These are phyloP conservation scores for Caenorhabditis sp. DNA, from an alignment of 2,888 invertebrate species.

Conservation along the genomic window DNA sequence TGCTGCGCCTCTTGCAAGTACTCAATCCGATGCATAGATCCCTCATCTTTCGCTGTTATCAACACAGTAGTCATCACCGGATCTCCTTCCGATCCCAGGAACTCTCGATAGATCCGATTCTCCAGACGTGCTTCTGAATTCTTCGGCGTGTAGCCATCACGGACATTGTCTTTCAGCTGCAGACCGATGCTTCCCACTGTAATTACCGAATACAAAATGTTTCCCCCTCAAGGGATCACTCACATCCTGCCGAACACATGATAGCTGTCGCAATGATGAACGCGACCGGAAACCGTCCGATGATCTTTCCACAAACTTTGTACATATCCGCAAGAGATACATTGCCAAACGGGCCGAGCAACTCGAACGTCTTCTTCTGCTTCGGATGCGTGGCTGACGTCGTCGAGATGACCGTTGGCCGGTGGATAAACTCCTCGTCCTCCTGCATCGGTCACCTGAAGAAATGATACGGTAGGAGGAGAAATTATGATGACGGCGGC, in stretches of 20 bases:
- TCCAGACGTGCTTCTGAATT: slow-evolving; percentile 76
- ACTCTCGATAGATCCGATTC: slow-evolving; percentile 74
- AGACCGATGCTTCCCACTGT: slow-evolving; percentile 61
- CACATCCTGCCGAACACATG: slow-evolving; percentile 56
- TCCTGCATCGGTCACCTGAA: slow-evolving; percentile 46
- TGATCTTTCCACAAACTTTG: slow-evolving; percentile 61
- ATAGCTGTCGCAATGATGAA: slow-evolving; percentile 71
- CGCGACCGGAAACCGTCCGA: slow-evolving; percentile 68
- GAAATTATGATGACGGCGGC: not conserved
- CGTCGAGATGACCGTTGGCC: slow-evolving; percentile 45
- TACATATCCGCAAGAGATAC: slow-evolving; percentile 58
- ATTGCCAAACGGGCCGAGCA: slow-evolving; percentile 30
- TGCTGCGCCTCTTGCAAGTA: slow-evolving; percentile 75
- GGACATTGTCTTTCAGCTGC: slow-evolving; percentile 72
- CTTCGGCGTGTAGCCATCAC: slow-evolving; percentile 81
- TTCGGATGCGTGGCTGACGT: slow-evolving; percentile 28
- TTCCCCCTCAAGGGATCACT: slow-evolving; percentile 12
- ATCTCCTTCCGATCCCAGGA: slow-evolving; percentile 78
- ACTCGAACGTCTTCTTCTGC: slow-evolving; percentile 41
- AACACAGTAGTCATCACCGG: slow-evolving; percentile 80
- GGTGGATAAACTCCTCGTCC: slow-evolving; percentile 53
- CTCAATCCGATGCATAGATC: slow-evolving; percentile 78
- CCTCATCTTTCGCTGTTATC: slow-evolving; percentile 78
- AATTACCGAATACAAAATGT: slow-evolving; percentile 12
- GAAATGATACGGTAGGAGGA: slow-evolving; percentile 4